A percentile compares a stretch with the other conserved stretches of the same genome.
Evolutionary conservation across 1,140 invertebrate species (phyloP).

Genomic region (Tribolium madens): DNA sequence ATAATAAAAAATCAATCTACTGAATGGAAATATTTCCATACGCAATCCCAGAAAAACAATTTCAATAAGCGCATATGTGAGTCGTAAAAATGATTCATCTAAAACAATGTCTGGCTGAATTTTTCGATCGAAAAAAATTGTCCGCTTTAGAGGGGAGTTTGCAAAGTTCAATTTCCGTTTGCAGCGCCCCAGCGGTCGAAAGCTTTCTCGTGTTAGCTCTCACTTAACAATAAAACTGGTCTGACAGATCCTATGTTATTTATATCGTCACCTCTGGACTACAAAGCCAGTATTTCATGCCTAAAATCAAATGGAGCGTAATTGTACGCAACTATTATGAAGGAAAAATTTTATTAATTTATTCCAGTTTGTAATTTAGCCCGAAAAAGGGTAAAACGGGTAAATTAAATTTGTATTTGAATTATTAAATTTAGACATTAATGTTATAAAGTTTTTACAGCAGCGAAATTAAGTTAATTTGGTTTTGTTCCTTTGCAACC

Average conservation of each 20-base stretch:
- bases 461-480: slow-evolving; percentile 32
- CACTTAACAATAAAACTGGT: slow-evolving; percentile 52
- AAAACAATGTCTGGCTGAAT: slow-evolving; percentile 13
- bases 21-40: slow-evolving; percentile 51
- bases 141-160: slow-evolving; percentile 29
- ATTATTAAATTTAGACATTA: slow-evolving; percentile 27
- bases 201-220: slow-evolving; percentile 56
- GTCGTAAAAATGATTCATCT: slow-evolving; percentile 49
- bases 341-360: background rate
- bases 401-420: slow-evolving; percentile 35
- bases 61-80: slow-evolving; percentile 46
- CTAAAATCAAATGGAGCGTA: slow-evolving; percentile 45
- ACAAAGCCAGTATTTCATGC: slow-evolving; percentile 31
- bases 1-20: slow-evolving; percentile 50
- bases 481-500: slow-evolving; percentile 13
- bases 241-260: slow-evolving; percentile 50
- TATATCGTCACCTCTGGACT: slow-evolving; percentile 45
- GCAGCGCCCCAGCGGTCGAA: slow-evolving; percentile 55
- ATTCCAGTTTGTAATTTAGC: background rate
- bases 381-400: background rate
- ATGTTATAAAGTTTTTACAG: slow-evolving; percentile 31
- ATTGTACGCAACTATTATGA: background rate
- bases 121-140: slow-evolving; percentile 20
- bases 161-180: slow-evolving; percentile 54
- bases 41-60: slow-evolving; percentile 49